Percentiles rank a stretch among this genome's conserved stretches.
These are phyloP conservation scores for Tiliqua scincoides DNA, from an alignment of 2,113 vertebrate species.

Conservation along the genomic window DNA sequence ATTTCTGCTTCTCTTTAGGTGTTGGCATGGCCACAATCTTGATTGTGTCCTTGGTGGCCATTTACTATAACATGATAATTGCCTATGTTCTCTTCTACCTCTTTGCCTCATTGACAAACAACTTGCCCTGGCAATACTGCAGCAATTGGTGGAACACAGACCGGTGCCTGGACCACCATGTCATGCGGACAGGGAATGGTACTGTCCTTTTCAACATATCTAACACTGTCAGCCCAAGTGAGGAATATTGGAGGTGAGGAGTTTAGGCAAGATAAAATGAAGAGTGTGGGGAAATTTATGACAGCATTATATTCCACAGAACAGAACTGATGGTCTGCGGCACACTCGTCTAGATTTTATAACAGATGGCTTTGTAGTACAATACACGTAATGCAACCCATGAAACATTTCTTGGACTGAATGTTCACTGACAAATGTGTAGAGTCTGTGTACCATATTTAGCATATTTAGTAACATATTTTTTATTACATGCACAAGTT, in stretches of 20 bases:
- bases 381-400: neutral
- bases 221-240: constrained; percentile 81
- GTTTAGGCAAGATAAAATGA: neutral
- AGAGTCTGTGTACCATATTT: neutral
- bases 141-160: constrained; percentile 85
- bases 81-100: constrained; percentile 89
- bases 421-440: neutral
- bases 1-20: constrained; percentile 67
- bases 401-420: neutral
- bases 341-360: neutral
- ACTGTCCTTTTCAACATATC: constrained; percentile 74
- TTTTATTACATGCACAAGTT: no score
- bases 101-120: constrained; percentile 84
- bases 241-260: constrained; percentile 84
- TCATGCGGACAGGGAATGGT: constrained; percentile 67
- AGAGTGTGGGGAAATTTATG: fast-evolving
- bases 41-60: constrained; percentile 83
- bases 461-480: neutral
- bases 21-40: constrained; percentile 83
- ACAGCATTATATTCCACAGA: fast-evolving
- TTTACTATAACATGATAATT: constrained; percentile 89
- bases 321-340: neutral
- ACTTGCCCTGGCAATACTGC: constrained; percentile 82
- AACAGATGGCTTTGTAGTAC: neutral
- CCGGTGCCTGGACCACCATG: constrained; percentile 78